Evolutionary conservation across 2,888 invertebrate genomes (phyloP), one percentile per base, ranked within the genome.

Genomic region (Volucella inanis): DNA sequence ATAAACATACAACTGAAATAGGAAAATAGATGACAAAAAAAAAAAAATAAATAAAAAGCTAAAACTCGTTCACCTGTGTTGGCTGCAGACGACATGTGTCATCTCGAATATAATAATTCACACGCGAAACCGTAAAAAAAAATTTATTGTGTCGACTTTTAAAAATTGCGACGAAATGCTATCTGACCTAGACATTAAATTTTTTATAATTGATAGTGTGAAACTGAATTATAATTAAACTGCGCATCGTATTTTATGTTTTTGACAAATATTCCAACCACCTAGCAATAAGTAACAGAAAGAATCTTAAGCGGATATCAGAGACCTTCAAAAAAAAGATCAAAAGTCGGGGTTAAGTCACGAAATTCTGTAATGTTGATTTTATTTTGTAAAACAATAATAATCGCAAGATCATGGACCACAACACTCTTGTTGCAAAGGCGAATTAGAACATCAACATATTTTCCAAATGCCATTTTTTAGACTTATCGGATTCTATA

Each of bases 131-230:
- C 22, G 54, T 22, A 3, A 54, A 12, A 54, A 54, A 12, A 54
- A 38, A 22, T 12, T 31, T n/a, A 8, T 54, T 54, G 1, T 12
- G 12, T 22, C 1, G 3, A 12, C 8, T 59, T 59, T 59, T 8
- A 3, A 18, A 15, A 59, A 43, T 59, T 59, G 18, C 57, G 15
- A 15, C n/a, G 38, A 38, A 15, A 11, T 18, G 15, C 18, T 59
- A 41, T 43, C 59, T 11, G 31, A 31, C 31, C 54, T 11, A 54
- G 54, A 54, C 54, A 22, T 59, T 43, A 10, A 59, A 41, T 43
- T 6, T 18, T 54, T 12, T 11, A 22, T 22, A 22, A 12, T 43
- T 59, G 59, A 59, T 59, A 59, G 12, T 8, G 43, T 3, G 22
- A 18, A 18, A 22, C 22, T 22, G 22, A 22, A 22, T 22, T 22